Evolutionary conservation across 2,113 vertebrate species (phyloP).

Genomic region (Cariama cristata): DNA sequence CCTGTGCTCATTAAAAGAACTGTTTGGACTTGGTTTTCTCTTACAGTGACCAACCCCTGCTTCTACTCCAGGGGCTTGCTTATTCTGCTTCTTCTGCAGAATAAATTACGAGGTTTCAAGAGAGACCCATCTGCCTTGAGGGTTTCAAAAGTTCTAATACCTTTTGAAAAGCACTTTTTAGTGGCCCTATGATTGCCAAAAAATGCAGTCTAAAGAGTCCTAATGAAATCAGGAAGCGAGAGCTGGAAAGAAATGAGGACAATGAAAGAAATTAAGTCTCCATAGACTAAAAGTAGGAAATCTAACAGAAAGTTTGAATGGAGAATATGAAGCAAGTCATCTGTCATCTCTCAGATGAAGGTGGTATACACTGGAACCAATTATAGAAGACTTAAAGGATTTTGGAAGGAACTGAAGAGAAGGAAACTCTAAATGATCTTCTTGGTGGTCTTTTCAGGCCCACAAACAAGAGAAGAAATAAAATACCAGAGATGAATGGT

Average conservation of each 20-base stretch:
- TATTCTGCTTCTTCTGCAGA: constrained; percentile 41
- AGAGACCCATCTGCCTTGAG: constrained; percentile 29
- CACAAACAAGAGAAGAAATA: constrained; percentile 10
- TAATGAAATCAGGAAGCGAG: constrained; percentile 31
- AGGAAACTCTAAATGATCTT: not conserved
- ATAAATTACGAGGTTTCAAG: constrained; percentile 46
- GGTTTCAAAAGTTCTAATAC: constrained; percentile 43
- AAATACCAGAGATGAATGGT: not conserved
- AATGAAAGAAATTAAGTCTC: constrained; percentile 57
- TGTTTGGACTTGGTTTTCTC: constrained; percentile 28
- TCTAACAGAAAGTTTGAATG: constrained; percentile 6
- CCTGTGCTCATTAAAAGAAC: constrained; percentile 45
- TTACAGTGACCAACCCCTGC: not conserved
- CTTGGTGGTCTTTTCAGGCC: not conserved
- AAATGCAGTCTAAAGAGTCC: constrained; percentile 15
- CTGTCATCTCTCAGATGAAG: not conserved
- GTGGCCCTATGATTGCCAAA: constrained; percentile 1
- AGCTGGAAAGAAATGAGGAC: constrained; percentile 24
- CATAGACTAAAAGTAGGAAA: constrained; percentile 28
- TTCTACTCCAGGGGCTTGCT: constrained; percentile 20
- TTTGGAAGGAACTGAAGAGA: not conserved
- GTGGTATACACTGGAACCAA: not conserved
- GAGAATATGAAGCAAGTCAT: constrained; percentile 2
- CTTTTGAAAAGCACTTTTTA: constrained; percentile 16
- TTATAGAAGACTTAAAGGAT: constrained; percentile 12